These are phyloP conservation scores for Ichneumon xanthorius DNA, from an alignment of 2,888 invertebrate species.

Conservation along the genomic window DNA sequence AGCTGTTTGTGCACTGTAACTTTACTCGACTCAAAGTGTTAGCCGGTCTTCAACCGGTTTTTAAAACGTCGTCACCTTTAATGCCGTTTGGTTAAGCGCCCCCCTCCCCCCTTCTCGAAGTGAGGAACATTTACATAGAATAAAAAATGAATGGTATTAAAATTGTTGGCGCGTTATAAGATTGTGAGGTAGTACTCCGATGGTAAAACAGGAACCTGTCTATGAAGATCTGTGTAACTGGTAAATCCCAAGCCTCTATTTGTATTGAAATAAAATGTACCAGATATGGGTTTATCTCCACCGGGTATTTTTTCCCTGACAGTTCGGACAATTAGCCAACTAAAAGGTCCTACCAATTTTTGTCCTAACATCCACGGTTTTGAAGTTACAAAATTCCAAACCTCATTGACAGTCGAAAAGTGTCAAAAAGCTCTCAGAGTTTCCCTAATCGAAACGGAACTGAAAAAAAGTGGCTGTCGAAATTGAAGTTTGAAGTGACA, in stretches of 20 bases:
- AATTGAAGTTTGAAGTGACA: neutral
- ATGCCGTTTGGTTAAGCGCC: neutral
- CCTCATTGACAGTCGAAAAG: neutral
- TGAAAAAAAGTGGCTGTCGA: too few relatives aligned
- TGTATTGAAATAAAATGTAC: neutral
- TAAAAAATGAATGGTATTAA: neutral
- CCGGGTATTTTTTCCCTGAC: neutral
- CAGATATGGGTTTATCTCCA: neutral
- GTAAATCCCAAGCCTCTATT: neutral
- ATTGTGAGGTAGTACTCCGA: too few relatives aligned
- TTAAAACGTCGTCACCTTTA: constrained; percentile 12
- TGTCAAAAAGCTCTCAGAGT: neutral
- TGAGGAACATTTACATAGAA: neutral
- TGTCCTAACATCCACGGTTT: neutral
- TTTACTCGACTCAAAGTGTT: constrained; percentile 33
- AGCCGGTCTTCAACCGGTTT: constrained; percentile 17
- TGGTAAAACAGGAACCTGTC: neutral
- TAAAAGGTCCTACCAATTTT: neutral
- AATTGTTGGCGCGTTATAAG: too few relatives aligned
- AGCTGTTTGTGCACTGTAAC: constrained; percentile 52
- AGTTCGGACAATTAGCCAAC: neutral
- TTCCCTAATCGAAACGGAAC: neutral
- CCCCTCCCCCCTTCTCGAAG: too few relatives aligned
- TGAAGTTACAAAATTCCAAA: neutral
- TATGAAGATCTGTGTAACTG: neutral